Conservation (phyloP, 2,113 vertebrate species). For the Myrmecophaga tridactyla region DNA sequence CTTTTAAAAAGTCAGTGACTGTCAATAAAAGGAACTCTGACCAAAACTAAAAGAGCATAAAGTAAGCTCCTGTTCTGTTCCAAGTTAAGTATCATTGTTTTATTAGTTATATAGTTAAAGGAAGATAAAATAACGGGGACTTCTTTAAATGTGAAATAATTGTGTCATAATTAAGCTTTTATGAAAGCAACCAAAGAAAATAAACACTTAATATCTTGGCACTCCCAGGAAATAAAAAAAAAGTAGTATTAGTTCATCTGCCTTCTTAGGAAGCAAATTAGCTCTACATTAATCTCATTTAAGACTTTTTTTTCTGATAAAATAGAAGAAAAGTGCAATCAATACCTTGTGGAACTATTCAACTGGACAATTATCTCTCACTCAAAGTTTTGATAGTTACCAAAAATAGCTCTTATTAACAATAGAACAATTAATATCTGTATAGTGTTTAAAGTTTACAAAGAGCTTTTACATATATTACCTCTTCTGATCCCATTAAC, state of each 20-base stretch:
- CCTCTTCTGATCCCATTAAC: neutral
- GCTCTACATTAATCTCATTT: constrained; percentile 45
- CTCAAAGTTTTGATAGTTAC: constrained; percentile 30
- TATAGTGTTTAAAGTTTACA: constrained; percentile 18
- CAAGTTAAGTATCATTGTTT: neutral
- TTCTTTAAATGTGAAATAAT: constrained; percentile 53
- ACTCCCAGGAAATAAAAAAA: neutral
- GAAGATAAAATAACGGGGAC: constrained; percentile 23
- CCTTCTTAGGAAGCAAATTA: constrained; percentile 46
- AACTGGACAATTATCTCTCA: constrained; percentile 37
- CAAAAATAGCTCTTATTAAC: constrained; percentile 18
- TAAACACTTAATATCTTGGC: constrained; percentile 45
- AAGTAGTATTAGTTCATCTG: neutral
- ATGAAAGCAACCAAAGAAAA: constrained; percentile 46
- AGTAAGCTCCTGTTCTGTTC: neutral
- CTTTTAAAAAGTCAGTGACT: constrained; percentile 20
- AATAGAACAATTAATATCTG: constrained; percentile 42
- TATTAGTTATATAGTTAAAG: neutral
- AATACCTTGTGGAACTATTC: constrained; percentile 45
- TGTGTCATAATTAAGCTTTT: constrained; percentile 38
- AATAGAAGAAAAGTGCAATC: constrained; percentile 18
- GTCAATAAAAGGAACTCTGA: constrained; percentile 37
- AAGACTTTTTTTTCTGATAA: constrained; percentile 41
- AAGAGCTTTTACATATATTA: constrained; percentile 7
- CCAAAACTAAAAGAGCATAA: constrained; percentile 10